Evolutionary conservation across 2,888 invertebrate genomes (phyloP).

Genomic region (Epistrophe grossulariae): DNA sequence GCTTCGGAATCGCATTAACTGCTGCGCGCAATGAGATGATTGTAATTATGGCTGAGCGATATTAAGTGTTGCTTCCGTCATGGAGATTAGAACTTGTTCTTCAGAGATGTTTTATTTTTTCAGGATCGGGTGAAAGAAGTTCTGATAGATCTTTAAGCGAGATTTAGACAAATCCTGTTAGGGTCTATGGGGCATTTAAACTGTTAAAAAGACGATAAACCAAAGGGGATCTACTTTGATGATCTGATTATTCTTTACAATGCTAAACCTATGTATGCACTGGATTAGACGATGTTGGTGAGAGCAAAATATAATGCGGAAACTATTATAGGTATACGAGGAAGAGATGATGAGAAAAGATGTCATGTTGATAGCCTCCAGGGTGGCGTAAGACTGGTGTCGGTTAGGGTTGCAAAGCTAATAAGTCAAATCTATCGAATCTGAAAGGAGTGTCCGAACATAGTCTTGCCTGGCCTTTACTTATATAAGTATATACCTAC

Average conservation of each 20-base stretch:
- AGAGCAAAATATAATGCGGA: slow-evolving; percentile 39
- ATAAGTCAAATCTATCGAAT: slow-evolving; percentile 62
- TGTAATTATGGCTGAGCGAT: slow-evolving; percentile 74
- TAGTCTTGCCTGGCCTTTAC: neutral
- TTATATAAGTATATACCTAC: neutral
- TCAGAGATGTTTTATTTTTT: neutral
- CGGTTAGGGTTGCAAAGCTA: slow-evolving; percentile 69
- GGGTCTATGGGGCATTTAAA: slow-evolving; percentile 71
- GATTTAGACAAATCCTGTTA: slow-evolving; percentile 76
- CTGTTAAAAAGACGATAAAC: slow-evolving; percentile 71
- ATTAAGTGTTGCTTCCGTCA: slow-evolving; percentile 76
- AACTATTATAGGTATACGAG: slow-evolving; percentile 14
- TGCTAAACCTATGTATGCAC: no score
- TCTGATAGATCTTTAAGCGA: slow-evolving; percentile 70
- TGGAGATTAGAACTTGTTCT: slow-evolving; percentile 67
- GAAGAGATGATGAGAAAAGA: slow-evolving; percentile 55
- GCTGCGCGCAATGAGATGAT: slow-evolving; percentile 72
- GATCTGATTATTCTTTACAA: slow-evolving; percentile 42
- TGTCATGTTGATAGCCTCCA: slow-evolving; percentile 75
- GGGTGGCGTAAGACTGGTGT: slow-evolving; percentile 74
- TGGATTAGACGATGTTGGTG: neutral
- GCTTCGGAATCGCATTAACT: slow-evolving; percentile 51
- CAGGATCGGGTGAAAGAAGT: neutral
- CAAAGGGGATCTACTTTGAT: slow-evolving; percentile 57
- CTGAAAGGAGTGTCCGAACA: slow-evolving; percentile 61